phyloP scores from a whole-genome alignment of 2,797 vertebrate genomes.

The Buphagus erythrorhynchus region DNA sequence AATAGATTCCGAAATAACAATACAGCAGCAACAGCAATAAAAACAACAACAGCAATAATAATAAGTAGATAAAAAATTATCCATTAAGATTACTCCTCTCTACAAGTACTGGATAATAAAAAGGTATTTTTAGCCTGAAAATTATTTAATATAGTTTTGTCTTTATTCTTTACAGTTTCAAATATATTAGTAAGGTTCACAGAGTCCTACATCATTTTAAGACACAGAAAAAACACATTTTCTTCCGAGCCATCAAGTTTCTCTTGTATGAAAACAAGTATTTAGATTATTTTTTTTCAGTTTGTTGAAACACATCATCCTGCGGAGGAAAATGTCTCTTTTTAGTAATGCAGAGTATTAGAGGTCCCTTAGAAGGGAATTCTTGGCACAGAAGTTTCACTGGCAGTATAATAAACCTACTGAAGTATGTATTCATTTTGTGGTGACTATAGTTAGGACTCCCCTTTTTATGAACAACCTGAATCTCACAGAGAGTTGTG shows the following conservation, averaged over 20 bases:
- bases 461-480: neutral
- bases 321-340: neutral
- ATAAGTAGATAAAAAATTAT: neutral
- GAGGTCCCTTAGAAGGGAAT: neutral
- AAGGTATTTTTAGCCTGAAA: constrained; percentile 15
- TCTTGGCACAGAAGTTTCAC: neutral
- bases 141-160: neutral
- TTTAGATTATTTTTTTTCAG: neutral
- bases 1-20: constrained; percentile 23
- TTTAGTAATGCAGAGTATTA: neutral
- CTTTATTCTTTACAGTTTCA: neutral
- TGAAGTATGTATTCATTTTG: neutral
- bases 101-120: neutral
- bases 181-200: neutral
- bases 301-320: neutral
- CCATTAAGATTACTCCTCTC: neutral
- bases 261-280: neutral
- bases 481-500: neutral
- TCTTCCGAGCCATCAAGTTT: neutral
- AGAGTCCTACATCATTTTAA: neutral
- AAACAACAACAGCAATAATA: neutral
- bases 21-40: neutral
- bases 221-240: neutral
- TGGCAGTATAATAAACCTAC: neutral
- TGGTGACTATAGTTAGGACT: neutral